A percentile compares a stretch with the other conserved stretches of the same genome.
These are phyloP conservation scores for Boleophthalmus pectinirostris DNA, from an alignment of 2,113 vertebrate species.

Conservation along the genomic window DNA sequence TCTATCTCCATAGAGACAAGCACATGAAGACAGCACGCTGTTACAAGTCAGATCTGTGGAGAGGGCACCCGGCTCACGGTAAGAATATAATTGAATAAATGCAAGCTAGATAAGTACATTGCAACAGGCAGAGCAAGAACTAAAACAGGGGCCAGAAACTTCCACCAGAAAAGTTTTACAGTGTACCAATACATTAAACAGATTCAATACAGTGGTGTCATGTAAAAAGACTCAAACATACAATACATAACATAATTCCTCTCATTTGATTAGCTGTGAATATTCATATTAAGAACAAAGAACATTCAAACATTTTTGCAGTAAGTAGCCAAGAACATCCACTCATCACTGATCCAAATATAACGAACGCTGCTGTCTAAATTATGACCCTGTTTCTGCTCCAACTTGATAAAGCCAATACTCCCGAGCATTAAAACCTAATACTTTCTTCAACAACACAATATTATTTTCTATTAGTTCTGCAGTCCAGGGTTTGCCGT, in stretches of 20 bases:
- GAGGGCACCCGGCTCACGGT: not conserved
- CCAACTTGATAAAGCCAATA: conserved; percentile 1
- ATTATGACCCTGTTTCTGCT: conserved; percentile 1
- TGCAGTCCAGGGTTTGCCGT: conserved; percentile 21
- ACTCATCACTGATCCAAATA: conserved; percentile 9
- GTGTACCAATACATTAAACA: not conserved
- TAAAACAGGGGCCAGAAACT: not conserved
- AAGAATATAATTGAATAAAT: not conserved
- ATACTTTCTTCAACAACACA: not conserved
- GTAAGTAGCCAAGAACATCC: not conserved
- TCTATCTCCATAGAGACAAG: no score
- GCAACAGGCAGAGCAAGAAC: not conserved
- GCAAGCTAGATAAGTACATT: not conserved
- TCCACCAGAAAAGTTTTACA: not conserved
- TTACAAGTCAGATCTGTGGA: not conserved
- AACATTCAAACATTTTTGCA: not conserved
- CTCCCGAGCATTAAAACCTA: not conserved
- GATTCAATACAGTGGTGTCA: not conserved
- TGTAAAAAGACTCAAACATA: not conserved
- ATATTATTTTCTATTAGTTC: conserved; percentile 16
- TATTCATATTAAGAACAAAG: not conserved
- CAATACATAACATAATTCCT: no score
- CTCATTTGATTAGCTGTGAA: no score
- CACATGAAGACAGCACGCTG: no score
- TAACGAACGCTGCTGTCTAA: not conserved